Evolutionary conservation across 2,888 invertebrate genomes (phyloP), one percentile per base, ranked within the genome.

Genomic region (Euplagia quadripunctaria): DNA sequence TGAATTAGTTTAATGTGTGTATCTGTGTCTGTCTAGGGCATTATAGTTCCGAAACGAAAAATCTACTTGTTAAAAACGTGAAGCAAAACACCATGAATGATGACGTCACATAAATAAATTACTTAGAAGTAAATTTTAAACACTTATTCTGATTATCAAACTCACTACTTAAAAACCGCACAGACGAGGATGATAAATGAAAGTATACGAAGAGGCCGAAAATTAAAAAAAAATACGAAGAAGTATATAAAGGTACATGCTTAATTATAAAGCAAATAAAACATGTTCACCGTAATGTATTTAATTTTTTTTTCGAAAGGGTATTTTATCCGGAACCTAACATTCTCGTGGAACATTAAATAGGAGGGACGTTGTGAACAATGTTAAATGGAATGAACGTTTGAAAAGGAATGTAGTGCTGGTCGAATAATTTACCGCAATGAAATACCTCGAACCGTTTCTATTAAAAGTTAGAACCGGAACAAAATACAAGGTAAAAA

Each of bases 371-470:
- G 42, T 20, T n/a, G 55, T 46, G 51, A 42, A 66, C 58, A 71
- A 66, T 61, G 58, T 66, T 66, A 66, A 49, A 67, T 67, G 7
- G 43, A 66, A 49, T 31, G 17, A 41, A 49, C 12, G 61, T 41
- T 63, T 17, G 66, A 65, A 58, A 12, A 64, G 55, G 64, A 71
- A 61, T 67, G 49, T 31, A 49, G 46, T n/a, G 49, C 16, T 31
- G 16, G 49, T 49, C 20, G 46, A 52, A 31, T 58, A 17, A 65
- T 66, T 11, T 58, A 46, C 65, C 46, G 31, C 71, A 71, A 58
- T 65, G 43, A 31, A 71, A 55, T 51, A 46, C 49, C 61, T 64
- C 65, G 31, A 42, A 58, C 58, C 17, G 46, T 61, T 71, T 61
- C 66, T 49, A 49, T 71, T 66, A 41, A 66, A 61, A 61, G n/a